Evolutionary conservation across 1,140 invertebrate species (phyloP).

Genomic region (Pseudachorutes palmiensis): DNA sequence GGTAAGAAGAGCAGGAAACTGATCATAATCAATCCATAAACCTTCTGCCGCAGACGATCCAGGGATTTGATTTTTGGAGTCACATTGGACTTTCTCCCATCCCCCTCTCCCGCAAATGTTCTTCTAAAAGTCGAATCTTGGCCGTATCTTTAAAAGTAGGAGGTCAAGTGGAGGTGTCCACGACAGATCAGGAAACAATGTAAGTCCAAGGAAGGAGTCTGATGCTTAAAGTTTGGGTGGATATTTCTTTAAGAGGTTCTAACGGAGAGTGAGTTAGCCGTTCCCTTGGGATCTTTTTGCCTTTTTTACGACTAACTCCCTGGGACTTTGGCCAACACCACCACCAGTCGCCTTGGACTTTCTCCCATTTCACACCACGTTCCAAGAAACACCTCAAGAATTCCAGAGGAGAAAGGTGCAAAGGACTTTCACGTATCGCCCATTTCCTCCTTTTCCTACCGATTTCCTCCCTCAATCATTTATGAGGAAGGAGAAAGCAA

Average conservation of each 20-base stretch:
- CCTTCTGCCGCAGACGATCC: no score
- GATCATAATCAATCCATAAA: no score
- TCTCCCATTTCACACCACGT: constrained; percentile 17
- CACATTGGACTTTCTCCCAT: no score
- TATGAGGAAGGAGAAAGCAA: background rate
- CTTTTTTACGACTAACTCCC: constrained; percentile 21
- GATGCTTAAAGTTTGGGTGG: background rate
- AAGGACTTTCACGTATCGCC: background rate
- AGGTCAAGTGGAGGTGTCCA: no score
- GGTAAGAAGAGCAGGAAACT: no score
- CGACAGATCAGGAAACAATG: constrained; percentile 11
- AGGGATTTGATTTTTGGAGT: no score
- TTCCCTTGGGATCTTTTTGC: constrained; percentile 34
- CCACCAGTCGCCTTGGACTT: no score
- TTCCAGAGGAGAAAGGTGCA: background rate
- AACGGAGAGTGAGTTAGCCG: constrained; percentile 31
- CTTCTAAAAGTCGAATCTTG: no score
- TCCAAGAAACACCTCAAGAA: constrained; percentile 9
- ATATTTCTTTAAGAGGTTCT: constrained; percentile 35
- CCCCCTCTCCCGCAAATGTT: no score
- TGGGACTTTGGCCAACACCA: constrained; percentile 24
- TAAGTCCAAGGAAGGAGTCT: background rate
- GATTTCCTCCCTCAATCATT: constrained; percentile 11
- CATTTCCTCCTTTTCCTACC: background rate
- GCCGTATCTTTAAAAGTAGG: no score